These are phyloP conservation scores for Tetragonula carbonaria DNA, from an alignment of 2,888 invertebrate species.

Conservation along the genomic window DNA sequence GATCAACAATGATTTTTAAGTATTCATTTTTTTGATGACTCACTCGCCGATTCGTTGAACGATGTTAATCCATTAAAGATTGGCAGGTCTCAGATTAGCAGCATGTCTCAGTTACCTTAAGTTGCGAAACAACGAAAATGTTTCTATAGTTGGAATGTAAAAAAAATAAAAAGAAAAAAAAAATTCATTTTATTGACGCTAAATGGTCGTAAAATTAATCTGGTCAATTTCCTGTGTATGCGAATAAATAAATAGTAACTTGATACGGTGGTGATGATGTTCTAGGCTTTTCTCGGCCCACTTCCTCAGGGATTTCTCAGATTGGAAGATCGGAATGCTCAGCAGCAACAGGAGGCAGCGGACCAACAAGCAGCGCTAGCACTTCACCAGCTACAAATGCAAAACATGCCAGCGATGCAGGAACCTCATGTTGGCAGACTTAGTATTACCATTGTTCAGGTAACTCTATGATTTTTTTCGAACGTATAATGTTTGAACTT, in stretches of 20 bases:
- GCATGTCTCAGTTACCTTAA: no score
- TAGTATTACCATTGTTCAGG: conserved; percentile 94
- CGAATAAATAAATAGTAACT: not conserved
- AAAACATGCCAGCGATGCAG: conserved; percentile 84
- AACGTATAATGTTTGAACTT: not conserved
- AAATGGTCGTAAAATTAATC: not conserved
- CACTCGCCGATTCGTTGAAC: not conserved
- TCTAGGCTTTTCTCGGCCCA: conserved; percentile 91
- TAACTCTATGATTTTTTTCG: conserved; percentile 66
- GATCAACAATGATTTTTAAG: not conserved
- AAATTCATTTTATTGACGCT: not conserved
- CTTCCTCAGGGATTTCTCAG: conserved; percentile 91
- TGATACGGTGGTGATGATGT: not conserved
- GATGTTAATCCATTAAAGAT: not conserved
- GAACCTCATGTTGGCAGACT: conserved; percentile 88
- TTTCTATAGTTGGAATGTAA: no score
- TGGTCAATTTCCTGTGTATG: not conserved
- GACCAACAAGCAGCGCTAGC: conserved; percentile 92
- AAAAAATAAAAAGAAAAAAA: not conserved
- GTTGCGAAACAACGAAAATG: no score
- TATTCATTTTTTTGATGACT: not conserved
- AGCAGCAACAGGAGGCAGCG: conserved; percentile 89
- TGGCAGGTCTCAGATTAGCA: no score
- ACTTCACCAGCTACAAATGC: conserved; percentile 87
- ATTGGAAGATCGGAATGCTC: conserved; percentile 85